Evolutionary conservation across 1,140 invertebrate species (phyloP).

Genomic region (Condylostylus longicornis): DNA sequence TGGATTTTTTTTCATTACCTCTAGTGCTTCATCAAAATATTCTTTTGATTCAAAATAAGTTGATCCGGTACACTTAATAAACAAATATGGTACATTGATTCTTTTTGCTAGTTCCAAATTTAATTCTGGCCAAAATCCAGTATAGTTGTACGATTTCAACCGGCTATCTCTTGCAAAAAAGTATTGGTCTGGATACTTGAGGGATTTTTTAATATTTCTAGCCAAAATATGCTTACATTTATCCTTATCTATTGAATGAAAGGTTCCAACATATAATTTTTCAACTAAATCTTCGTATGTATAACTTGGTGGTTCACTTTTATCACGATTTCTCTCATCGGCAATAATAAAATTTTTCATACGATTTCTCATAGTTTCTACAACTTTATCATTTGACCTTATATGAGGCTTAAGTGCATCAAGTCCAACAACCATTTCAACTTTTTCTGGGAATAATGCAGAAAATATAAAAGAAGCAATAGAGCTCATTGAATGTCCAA

Average conservation of each 20-base stretch:
- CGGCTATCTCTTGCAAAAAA: slow-evolving; percentile 44
- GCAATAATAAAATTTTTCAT: slow-evolving; percentile 35
- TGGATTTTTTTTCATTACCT: slow-evolving; percentile 37
- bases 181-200: slow-evolving; percentile 40
- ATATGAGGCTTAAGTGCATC: slow-evolving; percentile 44
- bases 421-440: slow-evolving; percentile 44
- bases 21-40: slow-evolving; percentile 37
- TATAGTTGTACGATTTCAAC: slow-evolving; percentile 35
- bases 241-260: slow-evolving; percentile 37
- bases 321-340: slow-evolving; percentile 28
- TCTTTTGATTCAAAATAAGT: slow-evolving; percentile 39
- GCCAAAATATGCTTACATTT: slow-evolving; percentile 39
- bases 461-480: slow-evolving; percentile 41
- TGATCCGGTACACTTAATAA: slow-evolving; percentile 41
- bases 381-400: slow-evolving; percentile 12
- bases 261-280: slow-evolving; percentile 35
- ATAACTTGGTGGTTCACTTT: slow-evolving; percentile 41
- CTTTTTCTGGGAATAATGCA: slow-evolving; percentile 39
- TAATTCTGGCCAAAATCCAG: slow-evolving; percentile 34
- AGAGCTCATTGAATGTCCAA: slow-evolving; percentile 52
- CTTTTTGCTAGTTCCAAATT: slow-evolving; percentile 35
- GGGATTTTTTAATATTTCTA: slow-evolving; percentile 38
- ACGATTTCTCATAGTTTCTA: slow-evolving; percentile 17
- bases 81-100: slow-evolving; percentile 40
- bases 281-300: slow-evolving; percentile 40